phyloP scores from a whole-genome alignment of 2,888 invertebrate genomes.

The Isoperla grammatica region DNA sequence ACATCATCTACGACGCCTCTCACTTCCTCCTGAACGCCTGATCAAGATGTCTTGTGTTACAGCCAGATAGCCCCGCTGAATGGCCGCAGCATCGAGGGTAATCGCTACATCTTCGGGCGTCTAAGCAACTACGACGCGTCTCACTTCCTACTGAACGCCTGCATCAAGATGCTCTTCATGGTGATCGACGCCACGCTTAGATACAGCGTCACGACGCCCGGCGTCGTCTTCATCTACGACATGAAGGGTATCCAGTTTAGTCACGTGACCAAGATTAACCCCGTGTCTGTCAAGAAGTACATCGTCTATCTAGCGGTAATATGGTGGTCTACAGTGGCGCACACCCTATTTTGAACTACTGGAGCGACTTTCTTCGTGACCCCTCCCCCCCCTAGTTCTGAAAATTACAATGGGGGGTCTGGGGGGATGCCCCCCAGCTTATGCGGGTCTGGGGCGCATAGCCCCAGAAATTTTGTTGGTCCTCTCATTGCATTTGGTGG shows the following conservation, averaged over 20 bases:
- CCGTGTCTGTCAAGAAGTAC: constrained; percentile 32
- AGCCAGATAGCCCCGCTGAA: neutral
- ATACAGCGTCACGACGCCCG: constrained; percentile 26
- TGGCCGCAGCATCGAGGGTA: neutral
- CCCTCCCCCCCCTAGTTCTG: too few species aligned
- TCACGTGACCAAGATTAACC: constrained; percentile 30
- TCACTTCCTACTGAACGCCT: constrained; percentile 31
- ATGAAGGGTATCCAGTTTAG: constrained; percentile 28
- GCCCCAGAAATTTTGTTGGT: too few species aligned
- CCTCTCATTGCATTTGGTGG: too few species aligned
- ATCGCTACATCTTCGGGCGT: neutral
- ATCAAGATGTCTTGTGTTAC: constrained; percentile 29
- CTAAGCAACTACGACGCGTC: constrained; percentile 23
- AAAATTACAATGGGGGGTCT: too few species aligned
- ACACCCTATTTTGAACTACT: too few species aligned
- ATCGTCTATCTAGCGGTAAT: constrained; percentile 34
- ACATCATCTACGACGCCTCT: constrained; percentile 18
- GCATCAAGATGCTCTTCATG: constrained; percentile 33
- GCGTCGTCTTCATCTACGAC: constrained; percentile 33
- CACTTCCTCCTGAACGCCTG: constrained; percentile 31
- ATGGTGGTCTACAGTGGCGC: too few species aligned
- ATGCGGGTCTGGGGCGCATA: too few species aligned
- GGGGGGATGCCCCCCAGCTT: too few species aligned
- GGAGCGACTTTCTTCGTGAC: too few species aligned
- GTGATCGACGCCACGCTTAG: constrained; percentile 31